Percentiles rank a stretch among this genome's conserved stretches.
Conservation (phyloP, 1,140 invertebrate species). For the Maniola jurtina region DNA sequence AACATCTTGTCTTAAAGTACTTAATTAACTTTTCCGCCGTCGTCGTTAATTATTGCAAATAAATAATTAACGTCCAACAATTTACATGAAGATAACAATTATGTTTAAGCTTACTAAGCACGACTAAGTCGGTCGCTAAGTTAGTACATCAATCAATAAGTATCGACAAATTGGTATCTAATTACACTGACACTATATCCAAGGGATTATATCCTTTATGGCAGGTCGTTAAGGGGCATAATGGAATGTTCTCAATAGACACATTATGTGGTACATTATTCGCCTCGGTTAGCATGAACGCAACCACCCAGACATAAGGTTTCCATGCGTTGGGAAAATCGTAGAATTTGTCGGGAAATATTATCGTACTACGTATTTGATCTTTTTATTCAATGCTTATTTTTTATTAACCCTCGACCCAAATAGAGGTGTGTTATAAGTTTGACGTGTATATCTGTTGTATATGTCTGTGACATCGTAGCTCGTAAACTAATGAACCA, state of each 20-base stretch:
- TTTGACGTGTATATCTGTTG: too few relatives aligned
- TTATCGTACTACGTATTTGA: too few relatives aligned
- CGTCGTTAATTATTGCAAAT: not conserved
- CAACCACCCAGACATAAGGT: conserved; percentile 34
- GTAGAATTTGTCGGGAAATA: not conserved
- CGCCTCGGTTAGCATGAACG: conserved; percentile 30
- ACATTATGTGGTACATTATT: conserved; percentile 30
- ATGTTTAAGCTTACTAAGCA: not conserved
- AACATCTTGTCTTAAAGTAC: too few relatives aligned
- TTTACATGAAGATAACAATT: not conserved
- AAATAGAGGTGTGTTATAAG: too few relatives aligned
- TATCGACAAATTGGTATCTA: conserved; percentile 37
- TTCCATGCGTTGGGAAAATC: conserved; percentile 12
- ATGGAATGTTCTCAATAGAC: conserved; percentile 23
- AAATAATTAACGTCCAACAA: not conserved
- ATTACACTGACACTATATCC: conserved; percentile 10
- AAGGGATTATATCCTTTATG: conserved; percentile 22
- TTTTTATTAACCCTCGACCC: too few relatives aligned
- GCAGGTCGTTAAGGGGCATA: conserved; percentile 20
- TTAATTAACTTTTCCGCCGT: too few relatives aligned
- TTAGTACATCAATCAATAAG: conserved; percentile 38
- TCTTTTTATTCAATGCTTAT: too few relatives aligned
- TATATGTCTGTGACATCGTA: too few relatives aligned
- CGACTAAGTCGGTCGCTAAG: conserved; percentile 21
- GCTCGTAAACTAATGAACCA: too few relatives aligned